These are phyloP conservation scores for Chamaetylas fuelleborni DNA, from an alignment of 2,113 vertebrate genomes.

Conservation along the genomic window DNA sequence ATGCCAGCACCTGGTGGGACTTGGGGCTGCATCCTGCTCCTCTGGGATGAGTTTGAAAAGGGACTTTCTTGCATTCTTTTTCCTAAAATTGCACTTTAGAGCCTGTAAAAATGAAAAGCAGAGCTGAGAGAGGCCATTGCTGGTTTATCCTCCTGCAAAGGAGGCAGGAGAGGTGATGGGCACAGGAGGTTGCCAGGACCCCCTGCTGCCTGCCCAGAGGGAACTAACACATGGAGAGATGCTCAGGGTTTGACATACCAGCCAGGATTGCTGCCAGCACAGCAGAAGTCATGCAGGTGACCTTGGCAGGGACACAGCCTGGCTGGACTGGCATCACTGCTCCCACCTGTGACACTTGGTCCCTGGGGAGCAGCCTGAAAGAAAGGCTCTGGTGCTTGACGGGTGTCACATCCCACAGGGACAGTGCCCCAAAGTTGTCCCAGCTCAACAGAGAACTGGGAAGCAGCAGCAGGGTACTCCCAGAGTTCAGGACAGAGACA, in stretches of 20 bases:
- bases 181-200: rapidly evolving
- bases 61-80: background rate
- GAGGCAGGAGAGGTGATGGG: rapidly evolving
- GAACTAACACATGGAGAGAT: rapidly evolving
- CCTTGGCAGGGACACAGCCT: background rate
- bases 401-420: background rate
- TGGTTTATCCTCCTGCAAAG: rapidly evolving
- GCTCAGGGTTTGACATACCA: background rate
- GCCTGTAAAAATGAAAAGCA: background rate
- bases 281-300: background rate
- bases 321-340: background rate
- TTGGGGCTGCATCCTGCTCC: background rate
- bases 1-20: background rate
- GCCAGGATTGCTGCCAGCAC: background rate
- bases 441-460: rapidly evolving
- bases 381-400: background rate
- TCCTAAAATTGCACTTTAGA: background rate
- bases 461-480: background rate
- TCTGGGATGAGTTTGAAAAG: background rate
- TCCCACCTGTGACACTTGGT: background rate
- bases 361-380: background rate
- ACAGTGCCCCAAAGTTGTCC: background rate
- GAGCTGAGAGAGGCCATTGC: background rate
- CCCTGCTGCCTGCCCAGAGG: background rate
- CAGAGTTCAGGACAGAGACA: background rate